Conservation (phyloP, 2,888 invertebrate genomes). For the Dascillus cervinus region DNA sequence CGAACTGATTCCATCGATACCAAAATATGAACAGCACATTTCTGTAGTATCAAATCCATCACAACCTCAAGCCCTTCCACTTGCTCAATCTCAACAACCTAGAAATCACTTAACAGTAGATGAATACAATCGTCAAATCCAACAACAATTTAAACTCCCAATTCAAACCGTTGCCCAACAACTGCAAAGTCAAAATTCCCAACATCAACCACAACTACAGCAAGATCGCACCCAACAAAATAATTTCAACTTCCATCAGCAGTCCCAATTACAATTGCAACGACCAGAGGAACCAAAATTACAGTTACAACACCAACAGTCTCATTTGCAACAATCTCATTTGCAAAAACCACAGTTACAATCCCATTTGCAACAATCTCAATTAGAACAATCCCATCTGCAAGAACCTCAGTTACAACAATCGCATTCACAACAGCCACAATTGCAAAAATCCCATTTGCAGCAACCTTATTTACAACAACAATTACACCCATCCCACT, state of each 20-base stretch:
- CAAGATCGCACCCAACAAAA: too few relatives aligned
- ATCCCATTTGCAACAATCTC: constrained; percentile 46
- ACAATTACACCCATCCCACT: constrained; percentile 5
- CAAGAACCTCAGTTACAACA: constrained; percentile 48
- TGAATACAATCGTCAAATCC: constrained; percentile 32
- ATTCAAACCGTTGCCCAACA: constrained; percentile 36
- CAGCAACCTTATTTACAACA: constrained; percentile 6
- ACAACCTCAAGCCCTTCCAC: constrained; percentile 16
- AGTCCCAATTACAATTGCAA: too few relatives aligned
- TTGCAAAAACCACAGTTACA: too few relatives aligned
- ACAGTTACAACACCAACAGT: too few relatives aligned
- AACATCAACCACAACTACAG: too few relatives aligned
- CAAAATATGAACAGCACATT: constrained; percentile 73
- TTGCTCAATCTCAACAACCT: constrained; percentile 6
- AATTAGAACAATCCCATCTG: constrained; percentile 33
- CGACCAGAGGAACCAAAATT: too few relatives aligned
- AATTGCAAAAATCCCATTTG: constrained; percentile 17
- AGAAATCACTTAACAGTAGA: constrained; percentile 13
- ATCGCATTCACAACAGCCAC: constrained; percentile 34
- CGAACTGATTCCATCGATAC: constrained; percentile 67
- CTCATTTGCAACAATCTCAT: too few relatives aligned
- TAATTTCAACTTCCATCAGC: too few relatives aligned
- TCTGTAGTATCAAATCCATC: constrained; percentile 43
- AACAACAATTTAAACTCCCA: constrained; percentile 41
- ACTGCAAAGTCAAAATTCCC: constrained; percentile 33